Evolutionary conservation across 2,113 vertebrate genomes (phyloP).

Genomic region (Ovis aries): DNA sequence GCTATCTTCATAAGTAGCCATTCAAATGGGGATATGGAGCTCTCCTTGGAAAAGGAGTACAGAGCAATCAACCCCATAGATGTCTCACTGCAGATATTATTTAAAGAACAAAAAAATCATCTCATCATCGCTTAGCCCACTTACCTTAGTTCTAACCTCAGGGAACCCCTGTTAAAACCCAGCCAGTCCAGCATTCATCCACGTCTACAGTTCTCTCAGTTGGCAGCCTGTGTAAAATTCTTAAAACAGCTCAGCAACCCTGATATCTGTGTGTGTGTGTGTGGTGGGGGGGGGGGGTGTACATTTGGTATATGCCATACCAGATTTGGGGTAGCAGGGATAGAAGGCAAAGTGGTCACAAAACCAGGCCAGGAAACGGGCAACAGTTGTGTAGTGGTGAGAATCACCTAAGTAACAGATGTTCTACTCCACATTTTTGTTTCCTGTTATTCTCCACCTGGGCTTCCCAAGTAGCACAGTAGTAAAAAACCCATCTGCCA

Average conservation of each 20-base stretch:
- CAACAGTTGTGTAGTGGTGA: not conserved
- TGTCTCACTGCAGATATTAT: not conserved
- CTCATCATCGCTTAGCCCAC: not conserved
- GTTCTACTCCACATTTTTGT: not conserved
- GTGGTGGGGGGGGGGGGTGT: not conserved
- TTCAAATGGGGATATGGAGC: not conserved
- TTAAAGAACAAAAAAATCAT: not conserved
- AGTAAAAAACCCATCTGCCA: not conserved
- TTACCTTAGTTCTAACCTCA: not conserved
- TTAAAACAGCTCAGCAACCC: not conserved
- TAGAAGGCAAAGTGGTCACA: conserved; percentile 10
- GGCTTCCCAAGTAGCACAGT: not conserved
- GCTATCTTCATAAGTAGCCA: not conserved
- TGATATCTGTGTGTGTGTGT: not conserved
- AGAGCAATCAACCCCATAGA: not conserved
- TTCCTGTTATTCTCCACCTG: not conserved
- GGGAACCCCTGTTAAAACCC: not conserved
- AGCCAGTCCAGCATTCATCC: not conserved
- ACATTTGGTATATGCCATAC: not conserved
- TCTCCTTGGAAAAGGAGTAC: not conserved
- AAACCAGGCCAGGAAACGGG: not conserved
- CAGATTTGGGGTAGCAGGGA: not conserved
- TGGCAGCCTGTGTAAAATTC: not conserved
- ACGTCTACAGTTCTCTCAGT: not conserved
- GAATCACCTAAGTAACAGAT: conserved; percentile 3